Base-by-base conservation (phyloP, 1,140 invertebrate genomes). In the Sipha flava region DNA sequence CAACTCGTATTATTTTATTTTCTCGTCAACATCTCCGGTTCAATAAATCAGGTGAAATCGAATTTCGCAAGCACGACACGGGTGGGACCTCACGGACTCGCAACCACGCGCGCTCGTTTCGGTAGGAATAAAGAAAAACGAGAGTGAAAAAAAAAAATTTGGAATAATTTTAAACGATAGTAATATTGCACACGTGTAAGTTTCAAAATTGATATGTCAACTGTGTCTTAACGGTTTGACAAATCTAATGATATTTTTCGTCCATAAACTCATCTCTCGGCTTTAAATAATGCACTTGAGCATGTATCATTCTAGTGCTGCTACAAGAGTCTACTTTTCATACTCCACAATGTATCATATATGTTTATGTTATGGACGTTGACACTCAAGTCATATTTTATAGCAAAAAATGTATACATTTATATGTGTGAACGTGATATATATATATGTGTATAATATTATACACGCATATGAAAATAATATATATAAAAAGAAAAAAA, bases 121-220 rank as follows among this genome's bases (percentile, higher is more conserved):
- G n/a, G n/a, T n/a, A n/a, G n/a, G n/a, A n/a, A n/a, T n/a, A n/a
- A n/a, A n/a, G n/a, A n/a, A n/a, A n/a, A n/a, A n/a, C n/a, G n/a
- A 4, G 10, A 21, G 5, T 3, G 16, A 62, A 3, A 62, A 37
- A 37, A 73, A 73, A 73, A 47, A 70, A 6, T 21, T 47, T 10
- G 72, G 72, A 75, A 75, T 52, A 75, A 57, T 75, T 75, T 75
- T 75, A 52, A 34, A 75, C 72, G 47, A 52, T 75, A 75, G 23
- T 75, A 52, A 54, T 75, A 75, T 52, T 49, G 34, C 31, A 52
- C 29, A 14, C 4, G 29, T 75, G 47, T 34, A 75, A 52, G 45
- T 75, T 75, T 73, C 54, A 29, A 75, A 75, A 75, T 75, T 26
- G 47, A 75, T 75, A 75, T 75, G 72, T 75, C 72, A 75, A 75